These are phyloP conservation scores for Nowickia ferox DNA, from an alignment of 2,888 invertebrate genomes.

Conservation along the genomic window DNA sequence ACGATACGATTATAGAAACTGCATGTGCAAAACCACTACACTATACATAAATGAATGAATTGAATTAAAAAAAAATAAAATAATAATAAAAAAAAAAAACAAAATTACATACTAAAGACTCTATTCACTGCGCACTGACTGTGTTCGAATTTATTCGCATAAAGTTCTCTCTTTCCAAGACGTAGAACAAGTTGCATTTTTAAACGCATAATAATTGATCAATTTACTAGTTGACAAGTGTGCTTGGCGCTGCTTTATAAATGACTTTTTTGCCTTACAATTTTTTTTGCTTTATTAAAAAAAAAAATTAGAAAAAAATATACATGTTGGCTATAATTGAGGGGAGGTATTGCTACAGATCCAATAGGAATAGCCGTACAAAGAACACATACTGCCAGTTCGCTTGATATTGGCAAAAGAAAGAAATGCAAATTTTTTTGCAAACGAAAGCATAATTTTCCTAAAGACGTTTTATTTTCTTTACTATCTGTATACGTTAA, in stretches of 20 bases:
- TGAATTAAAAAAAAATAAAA: slow-evolving; percentile 52
- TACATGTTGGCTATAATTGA: slow-evolving; percentile 11
- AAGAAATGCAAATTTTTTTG: too few relatives aligned
- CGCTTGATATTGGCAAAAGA: background rate
- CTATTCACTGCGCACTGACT: background rate
- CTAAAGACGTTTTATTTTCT: background rate
- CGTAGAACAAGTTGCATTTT: slow-evolving; percentile 73
- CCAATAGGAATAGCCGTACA: slow-evolving; percentile 19
- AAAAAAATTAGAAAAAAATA: slow-evolving; percentile 36
- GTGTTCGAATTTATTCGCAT: slow-evolving; percentile 4
- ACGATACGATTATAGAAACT: slow-evolving; percentile 25
- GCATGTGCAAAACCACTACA: slow-evolving; percentile 41
- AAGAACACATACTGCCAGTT: background rate
- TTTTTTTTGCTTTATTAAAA: slow-evolving; percentile 31
- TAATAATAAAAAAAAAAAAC: slow-evolving; percentile 65
- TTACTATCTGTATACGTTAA: background rate
- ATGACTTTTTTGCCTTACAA: slow-evolving; percentile 18
- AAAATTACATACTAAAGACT: slow-evolving; percentile 63
- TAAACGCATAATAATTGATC: slow-evolving; percentile 82
- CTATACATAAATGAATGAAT: slow-evolving; percentile 29
- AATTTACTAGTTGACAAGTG: slow-evolving; percentile 80
- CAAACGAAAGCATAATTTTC: background rate
- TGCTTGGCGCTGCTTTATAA: slow-evolving; percentile 64
- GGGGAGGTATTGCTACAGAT: background rate
- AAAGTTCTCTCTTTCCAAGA: slow-evolving; percentile 46